phyloP scores from a whole-genome alignment of 2,113 vertebrate genomes.

The Turnix velox region DNA sequence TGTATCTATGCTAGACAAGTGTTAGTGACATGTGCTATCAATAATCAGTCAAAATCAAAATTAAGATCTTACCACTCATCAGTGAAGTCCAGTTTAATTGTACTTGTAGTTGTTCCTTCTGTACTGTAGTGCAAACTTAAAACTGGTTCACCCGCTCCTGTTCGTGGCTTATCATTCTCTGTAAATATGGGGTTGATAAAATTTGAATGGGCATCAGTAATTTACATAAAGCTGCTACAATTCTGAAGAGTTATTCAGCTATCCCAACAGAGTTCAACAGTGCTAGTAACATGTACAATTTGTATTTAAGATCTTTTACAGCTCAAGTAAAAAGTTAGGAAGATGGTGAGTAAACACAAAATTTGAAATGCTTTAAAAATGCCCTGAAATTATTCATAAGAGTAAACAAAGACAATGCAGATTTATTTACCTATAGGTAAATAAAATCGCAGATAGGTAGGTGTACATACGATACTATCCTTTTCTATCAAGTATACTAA shows the following conservation, averaged over 20 bases:
- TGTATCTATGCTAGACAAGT: not conserved
- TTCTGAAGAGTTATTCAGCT: not conserved
- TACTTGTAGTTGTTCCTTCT: conserved; percentile 97
- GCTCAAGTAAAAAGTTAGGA: conserved; percentile 6
- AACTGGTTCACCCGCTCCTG: conserved; percentile 86
- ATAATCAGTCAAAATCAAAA: not conserved
- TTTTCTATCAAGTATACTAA: not conserved
- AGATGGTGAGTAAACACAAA: not conserved
- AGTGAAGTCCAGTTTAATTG: conserved; percentile 97
- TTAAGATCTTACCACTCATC: conserved; percentile 90
- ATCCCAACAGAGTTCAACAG: not conserved
- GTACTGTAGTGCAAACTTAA: conserved; percentile 98
- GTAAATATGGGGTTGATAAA: conserved; percentile 70
- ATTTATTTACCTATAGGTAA: not conserved
- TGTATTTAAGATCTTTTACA: not conserved
- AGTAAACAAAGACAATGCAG: not conserved
- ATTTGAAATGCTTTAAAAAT: conserved; percentile 4
- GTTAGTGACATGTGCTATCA: not conserved
- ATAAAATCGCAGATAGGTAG: not conserved
- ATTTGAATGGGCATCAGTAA: conserved; percentile 52
- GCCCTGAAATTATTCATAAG: not conserved
- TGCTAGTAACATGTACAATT: not conserved
- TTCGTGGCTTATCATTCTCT: conserved; percentile 82
- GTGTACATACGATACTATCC: not conserved
- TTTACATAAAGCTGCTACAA: not conserved